Evolutionary conservation across 2,113 vertebrate genomes (phyloP), one percentile per base, ranked within the genome.

Genomic region (Lichenostomus cassidix): DNA sequence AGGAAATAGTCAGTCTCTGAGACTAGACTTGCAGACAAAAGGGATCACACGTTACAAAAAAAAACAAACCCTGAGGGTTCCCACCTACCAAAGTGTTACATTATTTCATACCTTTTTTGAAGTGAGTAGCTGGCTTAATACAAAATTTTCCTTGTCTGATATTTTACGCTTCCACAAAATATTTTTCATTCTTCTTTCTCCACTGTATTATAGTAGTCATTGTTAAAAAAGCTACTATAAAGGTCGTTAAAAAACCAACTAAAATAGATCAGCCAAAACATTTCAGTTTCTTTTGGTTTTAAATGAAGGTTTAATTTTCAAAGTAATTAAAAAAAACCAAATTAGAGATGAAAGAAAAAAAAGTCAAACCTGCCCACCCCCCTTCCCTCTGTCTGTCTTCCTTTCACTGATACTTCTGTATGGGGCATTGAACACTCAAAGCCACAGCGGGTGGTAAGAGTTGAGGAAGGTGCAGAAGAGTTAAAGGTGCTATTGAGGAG

Each of bases 231-330:
- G 46, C 28, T 35, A 24, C 37, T 93, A 80, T 64, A 75, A 67
- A 73, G 64, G 33, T 78, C 4, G 9, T 93, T 89, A 91, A 79
- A 76, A 29, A 67, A 46, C 2, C 22, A 82, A 35, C 14, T n/a
- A 23, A 70, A 93, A 60, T 60, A 15, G 7, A 29, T 56, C 2
- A 1, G 14, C 10, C 9, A 4, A 39, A 88, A 94, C 42, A 59
- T 90, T 42, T 20, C 6, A 29, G 52, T 93, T 97, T 89, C 39
- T 84, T 60, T 90, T 78, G 5, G 5, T 76, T 92, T 90, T 86
- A 87, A 95, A 89, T 90, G 25, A 47, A 65, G 20, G 28, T 64
- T 62, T 91, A 96, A 88, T 94, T 95, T 76, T 41, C 28, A 92
- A 87, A 79, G 31, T 80, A 65, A 39, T 39, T 39, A 10, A 39